These are phyloP conservation scores for Cheilosia urbana DNA, from an alignment of 2,888 invertebrate species.

Conservation along the genomic window DNA sequence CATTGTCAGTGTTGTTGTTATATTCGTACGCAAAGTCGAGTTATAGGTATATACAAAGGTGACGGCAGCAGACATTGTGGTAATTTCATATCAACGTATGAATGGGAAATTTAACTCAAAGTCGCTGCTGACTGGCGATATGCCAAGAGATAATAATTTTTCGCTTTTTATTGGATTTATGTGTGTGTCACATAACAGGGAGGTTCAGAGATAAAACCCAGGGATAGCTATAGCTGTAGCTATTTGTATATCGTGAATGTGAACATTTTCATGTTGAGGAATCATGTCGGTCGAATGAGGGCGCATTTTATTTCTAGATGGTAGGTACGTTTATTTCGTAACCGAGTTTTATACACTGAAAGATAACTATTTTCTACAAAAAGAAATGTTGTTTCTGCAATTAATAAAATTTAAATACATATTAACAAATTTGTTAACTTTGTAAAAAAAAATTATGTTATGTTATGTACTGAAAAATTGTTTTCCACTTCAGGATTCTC, in stretches of 20 bases:
- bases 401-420: too few species aligned
- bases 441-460: too few species aligned
- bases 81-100: conserved; percentile 37
- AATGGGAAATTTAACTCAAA: conserved; percentile 42
- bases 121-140: conserved; percentile 35
- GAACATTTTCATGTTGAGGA: not conserved
- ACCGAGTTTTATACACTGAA: too few species aligned
- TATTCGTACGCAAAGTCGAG: conserved; percentile 11
- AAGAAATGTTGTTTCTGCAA: too few species aligned
- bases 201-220: not conserved
- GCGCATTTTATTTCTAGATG: too few species aligned
- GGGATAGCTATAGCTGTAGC: not conserved
- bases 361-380: too few species aligned
- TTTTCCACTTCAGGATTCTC: too few species aligned
- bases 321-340: too few species aligned
- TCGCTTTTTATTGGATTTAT: conserved; percentile 24
- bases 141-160: conserved; percentile 41
- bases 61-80: conserved; percentile 1
- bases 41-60: conserved; percentile 11
- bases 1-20: not conserved
- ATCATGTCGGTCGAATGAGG: too few species aligned
- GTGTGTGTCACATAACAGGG: conserved; percentile 19
- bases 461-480: too few species aligned
- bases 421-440: too few species aligned
- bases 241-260: not conserved